Evolutionary conservation across 2,888 invertebrate genomes (phyloP).

Genomic region (Ormyrus pomaceus): DNA sequence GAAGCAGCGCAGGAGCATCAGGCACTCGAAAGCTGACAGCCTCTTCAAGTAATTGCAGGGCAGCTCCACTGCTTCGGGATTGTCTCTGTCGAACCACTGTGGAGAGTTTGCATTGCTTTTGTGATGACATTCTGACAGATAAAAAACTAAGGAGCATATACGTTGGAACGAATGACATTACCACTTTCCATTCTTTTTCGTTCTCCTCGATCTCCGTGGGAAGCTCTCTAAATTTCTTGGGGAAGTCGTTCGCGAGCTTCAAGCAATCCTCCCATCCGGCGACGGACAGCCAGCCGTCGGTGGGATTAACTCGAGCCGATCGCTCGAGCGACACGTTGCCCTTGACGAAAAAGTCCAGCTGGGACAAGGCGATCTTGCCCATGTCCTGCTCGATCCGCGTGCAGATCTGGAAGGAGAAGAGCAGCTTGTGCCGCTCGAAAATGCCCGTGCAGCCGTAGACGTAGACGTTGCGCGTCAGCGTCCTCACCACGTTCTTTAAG

Average conservation of each 20-base stretch:
- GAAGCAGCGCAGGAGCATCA: constrained; percentile 93
- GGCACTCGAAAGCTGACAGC: constrained; percentile 81
- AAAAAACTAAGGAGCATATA: too few relatives aligned
- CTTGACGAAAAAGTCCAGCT: constrained; percentile 94
- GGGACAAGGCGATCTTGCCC: constrained; percentile 80
- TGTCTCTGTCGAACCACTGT: constrained; percentile 91
- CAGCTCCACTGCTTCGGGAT: constrained; percentile 84
- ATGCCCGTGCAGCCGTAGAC: constrained; percentile 95
- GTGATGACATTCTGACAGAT: too few relatives aligned
- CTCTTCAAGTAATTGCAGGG: constrained; percentile 81
- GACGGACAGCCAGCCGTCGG: constrained; percentile 82
- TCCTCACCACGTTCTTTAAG: constrained; percentile 88
- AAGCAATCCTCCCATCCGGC: constrained; percentile 91
- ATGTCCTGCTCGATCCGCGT: constrained; percentile 87
- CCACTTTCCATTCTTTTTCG: constrained; percentile 82
- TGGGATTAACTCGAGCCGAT: constrained; percentile 81
- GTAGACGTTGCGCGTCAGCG: constrained; percentile 91
- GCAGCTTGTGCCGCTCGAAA: constrained; percentile 92
- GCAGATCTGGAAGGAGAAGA: constrained; percentile 94
- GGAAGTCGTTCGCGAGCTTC: constrained; percentile 84
- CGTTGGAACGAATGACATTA: constrained; percentile 68
- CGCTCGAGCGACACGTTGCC: constrained; percentile 89
- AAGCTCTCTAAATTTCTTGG: constrained; percentile 81
- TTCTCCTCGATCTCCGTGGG: constrained; percentile 79
- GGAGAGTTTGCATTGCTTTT: not conserved